A percentile compares a stretch with the other conserved stretches of the same genome.
Conservation (phyloP, 53 echinoderm and acorn worm genomes). For the Apostichopus leukothele region DNA sequence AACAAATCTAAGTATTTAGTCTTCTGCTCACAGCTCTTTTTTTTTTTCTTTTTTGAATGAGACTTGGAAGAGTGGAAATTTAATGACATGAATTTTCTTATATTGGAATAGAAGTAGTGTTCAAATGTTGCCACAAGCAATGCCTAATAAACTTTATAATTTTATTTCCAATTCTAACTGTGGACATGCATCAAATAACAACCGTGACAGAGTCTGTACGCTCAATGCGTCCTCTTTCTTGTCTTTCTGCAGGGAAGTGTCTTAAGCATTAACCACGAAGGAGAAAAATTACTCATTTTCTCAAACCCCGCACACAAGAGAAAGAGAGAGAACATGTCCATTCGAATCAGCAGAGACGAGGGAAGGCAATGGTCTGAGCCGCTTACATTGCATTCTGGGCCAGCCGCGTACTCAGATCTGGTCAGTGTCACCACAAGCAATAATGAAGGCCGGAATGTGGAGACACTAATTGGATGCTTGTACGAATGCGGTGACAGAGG, state of each 20-base stretch:
- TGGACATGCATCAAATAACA: no score
- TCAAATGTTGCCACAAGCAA: no score
- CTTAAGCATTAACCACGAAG: constrained; percentile 60
- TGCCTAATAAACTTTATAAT: no score
- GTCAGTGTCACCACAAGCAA: constrained; percentile 38
- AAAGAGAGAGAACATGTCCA: constrained; percentile 79
- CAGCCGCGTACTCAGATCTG: constrained; percentile 90
- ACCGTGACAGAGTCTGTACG: no score
- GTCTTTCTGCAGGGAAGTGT: constrained; percentile 71
- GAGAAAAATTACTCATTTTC: constrained; percentile 69
- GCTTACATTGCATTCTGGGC: constrained; percentile 70
- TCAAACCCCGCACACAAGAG: constrained; percentile 83
- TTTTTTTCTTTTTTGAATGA: no score
- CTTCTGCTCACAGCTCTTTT: no score
- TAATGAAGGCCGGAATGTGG: constrained; percentile 18
- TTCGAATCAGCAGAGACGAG: constrained; percentile 73
- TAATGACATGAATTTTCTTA: no score
- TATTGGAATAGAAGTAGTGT: no score
- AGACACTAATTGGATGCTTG: constrained; percentile 72
- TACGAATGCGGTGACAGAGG: constrained; percentile 67
- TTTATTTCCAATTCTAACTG: no score
- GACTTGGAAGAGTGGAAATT: no score
- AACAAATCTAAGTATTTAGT: no score
- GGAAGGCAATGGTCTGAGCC: constrained; percentile 84
- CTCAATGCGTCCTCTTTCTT: no score